Percentiles rank a stretch among this genome's conserved stretches.
Conservation (phyloP, 64 coral and sea anemone species). For the Pachyseris speciosa region DNA sequence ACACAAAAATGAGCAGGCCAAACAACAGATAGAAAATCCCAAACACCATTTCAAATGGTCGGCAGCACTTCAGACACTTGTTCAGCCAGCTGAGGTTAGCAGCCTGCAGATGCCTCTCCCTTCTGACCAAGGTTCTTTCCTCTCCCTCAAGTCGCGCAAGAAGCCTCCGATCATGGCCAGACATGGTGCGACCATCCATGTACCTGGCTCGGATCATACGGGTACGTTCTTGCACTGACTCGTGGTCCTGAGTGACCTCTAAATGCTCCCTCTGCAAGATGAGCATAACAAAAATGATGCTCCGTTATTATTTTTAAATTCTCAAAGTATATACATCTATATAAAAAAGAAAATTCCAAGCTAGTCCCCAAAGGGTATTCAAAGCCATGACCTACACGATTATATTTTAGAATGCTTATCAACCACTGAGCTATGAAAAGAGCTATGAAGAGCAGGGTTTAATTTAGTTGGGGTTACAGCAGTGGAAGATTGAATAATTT, state of each 20-base stretch:
- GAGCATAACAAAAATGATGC: neutral
- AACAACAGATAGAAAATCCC: slow-evolving; percentile 82
- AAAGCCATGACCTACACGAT: too few species aligned
- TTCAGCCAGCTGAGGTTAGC: slow-evolving; percentile 84
- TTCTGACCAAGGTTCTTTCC: slow-evolving; percentile 63
- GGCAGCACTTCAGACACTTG: slow-evolving; percentile 78
- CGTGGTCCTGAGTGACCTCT: slow-evolving; percentile 47
- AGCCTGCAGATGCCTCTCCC: slow-evolving; percentile 71
- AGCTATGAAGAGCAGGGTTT: too few species aligned
- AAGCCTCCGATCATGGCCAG: slow-evolving; percentile 55
- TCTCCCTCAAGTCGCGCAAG: slow-evolving; percentile 82
- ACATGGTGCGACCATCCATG: slow-evolving; percentile 66
- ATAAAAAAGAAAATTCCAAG: too few species aligned
- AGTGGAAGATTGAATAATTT: too few species aligned
- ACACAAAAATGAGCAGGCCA: slow-evolving; percentile 84
- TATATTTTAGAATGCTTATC: too few species aligned
- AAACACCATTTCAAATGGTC: slow-evolving; percentile 96
- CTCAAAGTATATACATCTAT: too few species aligned
- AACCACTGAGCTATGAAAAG: too few species aligned
- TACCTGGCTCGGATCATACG: slow-evolving; percentile 88
- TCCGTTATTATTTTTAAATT: too few species aligned
- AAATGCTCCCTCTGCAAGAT: slow-evolving; percentile 69
- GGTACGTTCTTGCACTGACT: slow-evolving; percentile 69
- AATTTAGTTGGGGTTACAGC: too few species aligned
- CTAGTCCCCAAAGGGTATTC: too few species aligned